These are phyloP conservation scores for Mus minutoides DNA, from an alignment of 2,797 vertebrate genomes.

Conservation along the genomic window DNA sequence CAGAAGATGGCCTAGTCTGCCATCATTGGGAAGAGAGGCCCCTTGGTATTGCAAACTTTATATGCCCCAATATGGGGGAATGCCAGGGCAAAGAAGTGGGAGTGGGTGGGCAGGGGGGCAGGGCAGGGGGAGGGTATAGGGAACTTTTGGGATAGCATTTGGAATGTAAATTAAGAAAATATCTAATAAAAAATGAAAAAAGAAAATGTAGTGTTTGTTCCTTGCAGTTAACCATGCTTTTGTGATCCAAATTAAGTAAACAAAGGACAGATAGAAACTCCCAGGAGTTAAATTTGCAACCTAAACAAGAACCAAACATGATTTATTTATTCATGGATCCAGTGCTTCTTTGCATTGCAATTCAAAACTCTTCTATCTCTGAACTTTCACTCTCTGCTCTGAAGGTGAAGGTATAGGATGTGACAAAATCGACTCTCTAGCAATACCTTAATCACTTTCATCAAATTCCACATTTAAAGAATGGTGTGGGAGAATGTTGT, in stretches of 20 bases:
- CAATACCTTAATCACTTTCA: background rate
- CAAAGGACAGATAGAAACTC: background rate
- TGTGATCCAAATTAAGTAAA: background rate
- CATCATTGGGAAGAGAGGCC: too few species aligned
- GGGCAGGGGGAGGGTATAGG: too few species aligned
- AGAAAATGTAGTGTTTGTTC: background rate
- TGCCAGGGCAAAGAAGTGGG: too few species aligned
- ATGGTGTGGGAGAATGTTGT: background rate
- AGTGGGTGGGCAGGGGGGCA: too few species aligned
- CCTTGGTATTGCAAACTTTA: too few species aligned
- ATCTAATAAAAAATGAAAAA: too few species aligned
- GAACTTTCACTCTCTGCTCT: background rate
- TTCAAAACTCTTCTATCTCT: background rate
- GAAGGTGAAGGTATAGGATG: background rate
- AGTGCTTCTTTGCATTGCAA: background rate
- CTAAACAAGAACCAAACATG: slow-evolving; percentile 1
- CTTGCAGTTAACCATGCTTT: background rate
- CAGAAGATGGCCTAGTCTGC: too few species aligned
- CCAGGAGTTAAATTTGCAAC: slow-evolving; percentile 22
- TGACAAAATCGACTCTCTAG: background rate
- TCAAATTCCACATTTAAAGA: background rate
- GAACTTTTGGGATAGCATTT: too few species aligned
- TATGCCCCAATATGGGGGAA: too few species aligned
- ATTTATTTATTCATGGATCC: background rate
- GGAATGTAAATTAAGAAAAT: too few species aligned